Conservation (phyloP, 92 coral and sea anemone genomes). For the Nematostella vectensis region DNA sequence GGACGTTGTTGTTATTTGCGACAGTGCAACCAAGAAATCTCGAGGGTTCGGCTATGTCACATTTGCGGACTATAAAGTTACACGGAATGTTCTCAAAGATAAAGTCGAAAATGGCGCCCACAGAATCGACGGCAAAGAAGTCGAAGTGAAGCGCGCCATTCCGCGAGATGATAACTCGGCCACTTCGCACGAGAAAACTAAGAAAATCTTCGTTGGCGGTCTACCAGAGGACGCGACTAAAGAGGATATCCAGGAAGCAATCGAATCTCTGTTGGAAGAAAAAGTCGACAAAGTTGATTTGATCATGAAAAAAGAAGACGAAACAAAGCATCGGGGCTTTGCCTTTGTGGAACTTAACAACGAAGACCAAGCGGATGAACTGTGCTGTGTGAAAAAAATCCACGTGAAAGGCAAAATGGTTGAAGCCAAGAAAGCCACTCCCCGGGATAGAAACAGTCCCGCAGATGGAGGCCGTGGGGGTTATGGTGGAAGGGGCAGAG, state of each 20-base stretch:
- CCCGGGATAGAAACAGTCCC: slow-evolving; percentile 27
- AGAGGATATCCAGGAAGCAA: slow-evolving; percentile 41
- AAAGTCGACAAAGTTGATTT: slow-evolving; percentile 30
- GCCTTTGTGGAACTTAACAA: slow-evolving; percentile 67
- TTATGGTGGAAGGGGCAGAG: slow-evolving; percentile 37
- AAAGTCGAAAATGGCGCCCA: slow-evolving; percentile 60
- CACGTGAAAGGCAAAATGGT: slow-evolving; percentile 52
- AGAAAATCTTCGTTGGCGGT: slow-evolving; percentile 91
- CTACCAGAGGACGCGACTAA: slow-evolving; percentile 53
- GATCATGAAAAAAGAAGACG: slow-evolving; percentile 39
- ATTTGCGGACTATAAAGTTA: slow-evolving; percentile 27
- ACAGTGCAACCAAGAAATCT: slow-evolving; percentile 36
- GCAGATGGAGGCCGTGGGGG: slow-evolving; percentile 32
- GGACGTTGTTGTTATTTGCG: slow-evolving; percentile 68
- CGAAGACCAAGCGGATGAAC: slow-evolving; percentile 64
- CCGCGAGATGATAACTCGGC: slow-evolving; percentile 74
- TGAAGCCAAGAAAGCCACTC: slow-evolving; percentile 72
- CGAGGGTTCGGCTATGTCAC: slow-evolving; percentile 97
- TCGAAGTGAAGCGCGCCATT: slow-evolving; percentile 91
- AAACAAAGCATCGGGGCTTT: slow-evolving; percentile 47
- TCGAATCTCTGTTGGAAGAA: slow-evolving; percentile 25
- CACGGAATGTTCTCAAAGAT: slow-evolving; percentile 38
- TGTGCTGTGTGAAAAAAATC: slow-evolving; percentile 65
- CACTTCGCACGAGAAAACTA: slow-evolving; percentile 63
- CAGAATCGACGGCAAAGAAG: slow-evolving; percentile 65